phyloP scores from a whole-genome alignment of 2,113 vertebrate genomes.

The Psephotus haematonotus region DNA sequence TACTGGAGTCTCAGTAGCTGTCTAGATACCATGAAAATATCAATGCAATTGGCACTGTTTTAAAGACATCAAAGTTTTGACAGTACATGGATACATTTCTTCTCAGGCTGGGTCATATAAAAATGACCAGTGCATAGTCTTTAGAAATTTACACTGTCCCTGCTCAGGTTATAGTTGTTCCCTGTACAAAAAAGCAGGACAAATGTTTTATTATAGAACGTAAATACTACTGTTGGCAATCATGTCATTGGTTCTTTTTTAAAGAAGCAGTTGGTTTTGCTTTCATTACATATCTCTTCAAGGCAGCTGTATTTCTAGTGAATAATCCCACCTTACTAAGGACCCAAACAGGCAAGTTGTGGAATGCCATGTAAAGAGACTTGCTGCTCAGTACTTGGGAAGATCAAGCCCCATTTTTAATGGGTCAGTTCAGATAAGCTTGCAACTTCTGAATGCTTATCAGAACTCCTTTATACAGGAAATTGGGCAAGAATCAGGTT shows the following conservation, averaged over 20 bases:
- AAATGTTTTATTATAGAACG: not conserved
- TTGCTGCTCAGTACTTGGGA: not conserved
- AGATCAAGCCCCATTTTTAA: not conserved
- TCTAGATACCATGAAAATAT: not conserved
- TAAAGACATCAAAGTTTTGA: not conserved
- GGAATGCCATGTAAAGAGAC: not conserved
- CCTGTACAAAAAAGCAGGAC: not conserved
- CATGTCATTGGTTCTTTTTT: not conserved
- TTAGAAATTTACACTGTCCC: not conserved
- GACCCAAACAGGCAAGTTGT: not conserved
- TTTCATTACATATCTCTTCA: not conserved
- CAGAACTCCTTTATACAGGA: not conserved
- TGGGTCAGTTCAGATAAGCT: not conserved
- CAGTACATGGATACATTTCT: not conserved
- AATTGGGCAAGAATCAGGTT: not conserved
- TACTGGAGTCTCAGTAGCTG: not conserved
- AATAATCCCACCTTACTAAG: not conserved
- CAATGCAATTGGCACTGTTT: not conserved
- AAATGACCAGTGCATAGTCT: not conserved
- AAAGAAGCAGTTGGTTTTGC: not conserved
- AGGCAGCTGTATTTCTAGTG: not conserved
- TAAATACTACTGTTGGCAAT: not conserved
- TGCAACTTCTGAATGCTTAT: not conserved
- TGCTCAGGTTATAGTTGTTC: not conserved
- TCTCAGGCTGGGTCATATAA: not conserved